phyloP scores from a whole-genome alignment of 2,113 vertebrate species.

The Monarcha castaneiventris region DNA sequence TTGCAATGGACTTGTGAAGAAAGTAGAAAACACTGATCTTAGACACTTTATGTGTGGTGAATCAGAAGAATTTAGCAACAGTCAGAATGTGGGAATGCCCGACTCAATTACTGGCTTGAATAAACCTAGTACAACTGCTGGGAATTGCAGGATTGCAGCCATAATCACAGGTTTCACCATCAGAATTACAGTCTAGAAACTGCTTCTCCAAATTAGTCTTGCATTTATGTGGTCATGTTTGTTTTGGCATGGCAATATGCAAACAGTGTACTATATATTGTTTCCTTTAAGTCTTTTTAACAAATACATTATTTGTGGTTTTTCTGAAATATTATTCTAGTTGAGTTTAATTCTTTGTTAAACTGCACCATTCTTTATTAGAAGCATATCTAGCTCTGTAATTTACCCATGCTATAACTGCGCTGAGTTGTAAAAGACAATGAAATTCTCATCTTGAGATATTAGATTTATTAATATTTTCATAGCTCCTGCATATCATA shows the following conservation, averaged over 20 bases:
- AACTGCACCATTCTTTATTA: neutral
- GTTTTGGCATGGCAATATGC: neutral
- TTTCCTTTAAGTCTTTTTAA: conserved; percentile 14
- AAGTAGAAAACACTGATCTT: neutral
- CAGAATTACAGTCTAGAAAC: conserved; percentile 27
- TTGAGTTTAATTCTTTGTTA: neutral
- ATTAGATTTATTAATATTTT: neutral
- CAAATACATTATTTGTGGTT: neutral
- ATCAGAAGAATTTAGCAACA: neutral
- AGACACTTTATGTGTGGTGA: neutral
- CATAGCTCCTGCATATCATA: neutral
- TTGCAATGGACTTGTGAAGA: neutral
- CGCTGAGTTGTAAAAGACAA: neutral
- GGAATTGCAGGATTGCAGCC: conserved; percentile 17
- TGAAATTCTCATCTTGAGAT: neutral
- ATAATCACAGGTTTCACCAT: conserved; percentile 20
- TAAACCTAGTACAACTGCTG: neutral
- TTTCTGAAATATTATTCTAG: neutral
- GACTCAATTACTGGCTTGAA: neutral
- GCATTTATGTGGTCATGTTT: conserved; percentile 31
- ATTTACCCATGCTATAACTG: neutral
- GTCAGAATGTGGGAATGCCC: neutral
- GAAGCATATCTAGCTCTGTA: neutral
- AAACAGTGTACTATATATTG: neutral
- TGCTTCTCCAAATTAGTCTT: conserved; percentile 37